phyloP scores from a whole-genome alignment of 2,797 vertebrate species.

The Macroramphosus scolopax region DNA sequence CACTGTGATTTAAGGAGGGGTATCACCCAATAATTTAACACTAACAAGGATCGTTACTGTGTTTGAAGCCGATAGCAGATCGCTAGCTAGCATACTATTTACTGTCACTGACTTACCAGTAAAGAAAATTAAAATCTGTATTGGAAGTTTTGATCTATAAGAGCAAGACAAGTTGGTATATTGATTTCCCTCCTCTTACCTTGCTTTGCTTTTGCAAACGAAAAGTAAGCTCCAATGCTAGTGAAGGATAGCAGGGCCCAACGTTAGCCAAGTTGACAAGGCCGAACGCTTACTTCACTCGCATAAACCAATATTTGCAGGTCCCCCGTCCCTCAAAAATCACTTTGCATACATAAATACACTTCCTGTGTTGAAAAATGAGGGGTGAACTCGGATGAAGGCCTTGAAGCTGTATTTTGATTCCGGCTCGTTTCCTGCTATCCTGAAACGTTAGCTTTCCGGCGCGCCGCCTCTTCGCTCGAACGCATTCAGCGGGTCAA shows the following conservation, averaged over 20 bases:
- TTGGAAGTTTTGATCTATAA: fast-evolving
- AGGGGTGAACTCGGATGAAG: neutral
- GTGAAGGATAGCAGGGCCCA: conserved; percentile 58
- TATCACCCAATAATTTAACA: neutral
- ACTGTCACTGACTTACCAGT: fast-evolving
- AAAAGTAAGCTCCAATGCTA: conserved; percentile 48
- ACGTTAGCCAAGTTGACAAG: conserved; percentile 45
- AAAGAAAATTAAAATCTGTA: fast-evolving
- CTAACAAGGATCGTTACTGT: conserved; percentile 3
- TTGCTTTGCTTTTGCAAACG: conserved; percentile 55
- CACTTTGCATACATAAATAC: neutral
- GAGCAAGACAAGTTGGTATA: neutral
- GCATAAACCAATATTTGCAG: no score
- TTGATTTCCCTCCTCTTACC: conserved; percentile 42
- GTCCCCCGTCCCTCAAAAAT: neutral
- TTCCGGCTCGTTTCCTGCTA: conserved; percentile 23
- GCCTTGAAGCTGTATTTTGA: conserved; percentile 15
- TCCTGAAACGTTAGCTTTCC: conserved; percentile 57
- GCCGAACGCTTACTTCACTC: conserved; percentile 30
- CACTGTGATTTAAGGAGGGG: neutral
- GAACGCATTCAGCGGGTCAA: conserved; percentile 42
- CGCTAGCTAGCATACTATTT: conserved; percentile 21
- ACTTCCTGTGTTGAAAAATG: neutral
- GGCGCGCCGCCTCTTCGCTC: conserved; percentile 59
- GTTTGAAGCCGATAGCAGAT: conserved; percentile 26